A percentile compares a stretch with the other conserved stretches of the same genome.
Evolutionary conservation across 2,888 invertebrate genomes (phyloP).

Genomic region (Dyspetes luteomarginatus): DNA sequence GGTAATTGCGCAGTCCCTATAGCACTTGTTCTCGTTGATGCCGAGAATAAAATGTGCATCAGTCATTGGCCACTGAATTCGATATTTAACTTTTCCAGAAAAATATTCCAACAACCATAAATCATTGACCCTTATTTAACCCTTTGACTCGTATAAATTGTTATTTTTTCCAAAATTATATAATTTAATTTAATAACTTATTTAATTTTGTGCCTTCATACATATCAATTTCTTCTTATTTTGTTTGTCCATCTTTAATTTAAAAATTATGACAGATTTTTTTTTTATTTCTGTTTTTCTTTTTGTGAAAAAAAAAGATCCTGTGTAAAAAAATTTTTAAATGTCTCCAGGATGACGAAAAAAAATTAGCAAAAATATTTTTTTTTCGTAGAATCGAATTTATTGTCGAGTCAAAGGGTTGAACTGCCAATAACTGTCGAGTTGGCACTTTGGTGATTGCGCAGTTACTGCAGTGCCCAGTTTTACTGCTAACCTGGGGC

Average conservation of each 20-base stretch:
- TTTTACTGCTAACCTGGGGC: too few species aligned
- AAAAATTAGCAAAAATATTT: not conserved
- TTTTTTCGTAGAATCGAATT: too few species aligned
- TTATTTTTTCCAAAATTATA: too few species aligned
- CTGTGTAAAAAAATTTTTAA: not conserved
- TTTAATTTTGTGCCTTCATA: too few species aligned
- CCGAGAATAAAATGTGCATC: not conserved
- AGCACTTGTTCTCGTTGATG: slow-evolving; percentile 21
- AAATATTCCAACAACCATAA: not conserved
- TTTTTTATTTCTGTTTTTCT: not conserved
- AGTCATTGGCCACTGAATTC: slow-evolving; percentile 38
- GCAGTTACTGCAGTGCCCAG: slow-evolving; percentile 54
- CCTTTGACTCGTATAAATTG: too few species aligned
- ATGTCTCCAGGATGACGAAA: not conserved
- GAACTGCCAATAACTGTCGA: slow-evolving; percentile 40
- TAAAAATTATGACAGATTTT: not conserved
- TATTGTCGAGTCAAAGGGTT: too few species aligned
- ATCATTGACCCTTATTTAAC: too few species aligned
- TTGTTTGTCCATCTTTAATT: too few species aligned
- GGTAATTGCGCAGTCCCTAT: slow-evolving; percentile 58
- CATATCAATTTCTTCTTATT: too few species aligned
- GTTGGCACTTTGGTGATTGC: slow-evolving; percentile 23
- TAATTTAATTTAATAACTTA: too few species aligned
- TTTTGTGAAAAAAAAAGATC: not conserved
- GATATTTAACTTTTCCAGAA: not conserved